These are phyloP conservation scores for Tribolium madens DNA, from an alignment of 1,140 invertebrate genomes.

Conservation along the genomic window DNA sequence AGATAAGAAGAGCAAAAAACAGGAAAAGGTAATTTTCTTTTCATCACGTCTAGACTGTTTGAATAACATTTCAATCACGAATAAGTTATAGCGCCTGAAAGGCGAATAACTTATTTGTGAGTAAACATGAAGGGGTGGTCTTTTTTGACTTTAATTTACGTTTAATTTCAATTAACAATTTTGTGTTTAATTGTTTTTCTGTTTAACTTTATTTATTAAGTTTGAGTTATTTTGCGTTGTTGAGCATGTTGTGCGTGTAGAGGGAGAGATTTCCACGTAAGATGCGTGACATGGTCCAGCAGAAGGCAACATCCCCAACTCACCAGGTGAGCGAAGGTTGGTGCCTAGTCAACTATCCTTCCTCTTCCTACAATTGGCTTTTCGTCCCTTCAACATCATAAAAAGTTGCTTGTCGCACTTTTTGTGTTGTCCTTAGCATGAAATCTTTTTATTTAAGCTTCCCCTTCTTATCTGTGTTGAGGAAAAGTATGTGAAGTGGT, in stretches of 20 bases:
- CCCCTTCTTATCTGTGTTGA: constrained; percentile 16
- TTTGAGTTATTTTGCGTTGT: constrained; percentile 60
- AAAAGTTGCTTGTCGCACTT: constrained; percentile 10
- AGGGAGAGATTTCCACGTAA: constrained; percentile 78
- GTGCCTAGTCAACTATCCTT: constrained; percentile 54
- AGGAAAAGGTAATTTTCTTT: constrained; percentile 66
- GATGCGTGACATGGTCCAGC: constrained; percentile 78
- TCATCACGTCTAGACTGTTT: background rate
- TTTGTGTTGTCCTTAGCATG: constrained; percentile 8
- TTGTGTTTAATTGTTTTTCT: constrained; percentile 43
- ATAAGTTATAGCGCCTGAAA: constrained; percentile 1
- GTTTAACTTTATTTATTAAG: constrained; percentile 59
- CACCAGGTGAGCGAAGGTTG: constrained; percentile 62
- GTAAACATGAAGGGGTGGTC: constrained; percentile 34
- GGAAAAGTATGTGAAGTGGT: constrained; percentile 24
- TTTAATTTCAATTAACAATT: constrained; percentile 41
- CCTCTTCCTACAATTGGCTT: constrained; percentile 32
- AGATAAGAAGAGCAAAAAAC: constrained; percentile 71
- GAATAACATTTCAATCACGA: constrained; percentile 17
- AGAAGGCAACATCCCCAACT: constrained; percentile 56
- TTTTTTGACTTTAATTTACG: background rate
- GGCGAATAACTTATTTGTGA: constrained; percentile 26
- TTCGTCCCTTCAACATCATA: constrained; percentile 2
- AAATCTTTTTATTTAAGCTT: constrained; percentile 21
- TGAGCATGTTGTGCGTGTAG: constrained; percentile 64